These are phyloP conservation scores for Lepidocolaptes lacrymiger DNA, from an alignment of 2,797 vertebrate species.

Conservation along the genomic window DNA sequence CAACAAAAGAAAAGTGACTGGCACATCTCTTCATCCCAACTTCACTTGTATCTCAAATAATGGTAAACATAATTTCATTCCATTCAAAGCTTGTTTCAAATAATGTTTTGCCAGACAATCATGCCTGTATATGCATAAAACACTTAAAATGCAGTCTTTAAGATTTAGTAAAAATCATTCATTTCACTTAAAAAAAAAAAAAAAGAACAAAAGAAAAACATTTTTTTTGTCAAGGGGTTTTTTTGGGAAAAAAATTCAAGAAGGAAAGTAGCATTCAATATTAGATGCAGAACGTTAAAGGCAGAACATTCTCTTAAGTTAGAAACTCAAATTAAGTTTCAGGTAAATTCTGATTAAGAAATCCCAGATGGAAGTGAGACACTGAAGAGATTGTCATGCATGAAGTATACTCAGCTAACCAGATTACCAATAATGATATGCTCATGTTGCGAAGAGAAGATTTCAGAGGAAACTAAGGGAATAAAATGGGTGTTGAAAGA, in stretches of 20 bases:
- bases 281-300: not conserved
- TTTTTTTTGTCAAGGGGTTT: not conserved
- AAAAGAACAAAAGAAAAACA: fast-evolving
- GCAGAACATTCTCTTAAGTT: not conserved
- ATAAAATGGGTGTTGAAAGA: not conserved
- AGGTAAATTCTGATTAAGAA: not conserved
- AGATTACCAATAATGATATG: not conserved
- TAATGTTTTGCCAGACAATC: not conserved
- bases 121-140: not conserved
- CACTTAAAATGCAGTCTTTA: not conserved
- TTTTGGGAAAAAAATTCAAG: not conserved
- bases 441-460: not conserved
- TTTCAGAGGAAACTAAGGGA: not conserved
- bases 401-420: not conserved
- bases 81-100: not conserved
- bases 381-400: not conserved
- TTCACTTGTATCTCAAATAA: not conserved
- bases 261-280: not conserved
- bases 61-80: not conserved
- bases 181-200: not conserved
- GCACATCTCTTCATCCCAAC: not conserved
- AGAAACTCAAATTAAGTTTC: not conserved
- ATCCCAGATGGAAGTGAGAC: not conserved
- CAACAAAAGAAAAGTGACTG: not conserved
- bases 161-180: not conserved